Base-by-base conservation (phyloP, 2,888 invertebrate genomes). In the Agrotis segetum region DNA sequence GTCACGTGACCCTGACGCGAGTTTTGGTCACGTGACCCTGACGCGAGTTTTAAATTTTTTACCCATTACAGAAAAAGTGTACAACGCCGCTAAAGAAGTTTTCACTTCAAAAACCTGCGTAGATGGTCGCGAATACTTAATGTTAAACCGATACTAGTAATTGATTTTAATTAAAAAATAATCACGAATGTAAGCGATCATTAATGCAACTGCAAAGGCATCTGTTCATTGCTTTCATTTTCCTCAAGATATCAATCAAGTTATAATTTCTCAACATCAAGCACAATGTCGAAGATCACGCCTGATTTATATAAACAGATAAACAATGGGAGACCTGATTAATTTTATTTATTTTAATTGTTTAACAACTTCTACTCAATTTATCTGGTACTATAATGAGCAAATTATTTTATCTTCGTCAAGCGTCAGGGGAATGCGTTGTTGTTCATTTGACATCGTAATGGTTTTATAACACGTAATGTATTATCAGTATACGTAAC, bases 311-410 rank as follows among this genome's bases (percentile, higher is more conserved):
- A 13, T 46, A 56, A 49, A 81, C 52, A 81, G 13, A 69, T 65
- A 81, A 78, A 81, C 71, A 81, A 74, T 71, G 29, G 50, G 19
- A 69, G 60, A 78, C 68, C 78, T 81, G 44, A 71, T 67, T 74
- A 78, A 7, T 68, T 66, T 74, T 63, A 73, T 77, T 81, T 71
- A 74, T 64, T 71, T 68, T 60, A 53, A 71, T 66, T 29, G 56
- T 46, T 49, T 34, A 66, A 53, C 47, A 70, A 74, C 67, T 56
- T 69, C 71, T 68, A 80, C 59, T 76, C 19, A 49, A 11, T 40
- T 67, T 68, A 80, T 80, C 71, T 53, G 55, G 6, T 50, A n/a
- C n/a, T n/a, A 14, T 81, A 71, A 71, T 69, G 64, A 69, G 58
- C 50, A 29, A 63, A 71, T 74, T 46, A 40, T 61, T 67, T 74